These are phyloP conservation scores for Nasua narica DNA, from an alignment of 2,797 vertebrate genomes.

Conservation along the genomic window DNA sequence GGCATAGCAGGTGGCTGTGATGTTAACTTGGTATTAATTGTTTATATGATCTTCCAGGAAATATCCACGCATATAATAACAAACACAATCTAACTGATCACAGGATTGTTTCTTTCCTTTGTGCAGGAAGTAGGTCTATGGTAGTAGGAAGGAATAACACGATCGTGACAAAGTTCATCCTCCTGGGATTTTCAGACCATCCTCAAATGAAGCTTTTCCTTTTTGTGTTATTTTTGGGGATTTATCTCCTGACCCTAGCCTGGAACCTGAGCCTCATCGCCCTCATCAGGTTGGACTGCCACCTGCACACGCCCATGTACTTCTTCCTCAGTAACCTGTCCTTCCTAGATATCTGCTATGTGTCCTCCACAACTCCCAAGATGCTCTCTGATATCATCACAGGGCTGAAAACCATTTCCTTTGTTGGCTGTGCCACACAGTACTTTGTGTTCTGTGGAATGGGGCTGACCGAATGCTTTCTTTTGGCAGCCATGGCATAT, in stretches of 20 bases:
- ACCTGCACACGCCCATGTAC: conserved; percentile 60
- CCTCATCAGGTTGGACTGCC: neutral
- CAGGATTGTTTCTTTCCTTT: neutral
- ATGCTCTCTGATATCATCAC: conserved; percentile 34
- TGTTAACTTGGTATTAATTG: neutral
- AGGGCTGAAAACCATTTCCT: conserved; percentile 34
- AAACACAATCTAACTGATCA: neutral
- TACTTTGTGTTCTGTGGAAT: conserved; percentile 65
- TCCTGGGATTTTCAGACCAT: conserved; percentile 55
- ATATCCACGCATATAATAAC: neutral
- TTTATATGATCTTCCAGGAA: neutral
- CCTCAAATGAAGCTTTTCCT: conserved; percentile 35
- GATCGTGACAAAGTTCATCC: conserved; percentile 46
- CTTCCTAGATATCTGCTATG: conserved; percentile 51
- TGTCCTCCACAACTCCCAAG: conserved; percentile 50
- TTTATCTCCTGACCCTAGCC: conserved; percentile 22
- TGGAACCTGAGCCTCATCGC: conserved; percentile 49
- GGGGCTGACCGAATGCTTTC: conserved; percentile 59
- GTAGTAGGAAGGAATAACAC: conserved; percentile 12
- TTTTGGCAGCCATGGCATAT: conserved; percentile 70
- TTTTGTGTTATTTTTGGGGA: conserved; percentile 40
- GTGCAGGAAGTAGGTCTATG: neutral
- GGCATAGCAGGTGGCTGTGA: neutral
- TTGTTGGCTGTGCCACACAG: conserved; percentile 41
- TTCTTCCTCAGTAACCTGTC: conserved; percentile 64